Evolutionary conservation across 1,140 invertebrate species (phyloP), one percentile per base, ranked within the genome.

Genomic region (Drosophila littoralis): DNA sequence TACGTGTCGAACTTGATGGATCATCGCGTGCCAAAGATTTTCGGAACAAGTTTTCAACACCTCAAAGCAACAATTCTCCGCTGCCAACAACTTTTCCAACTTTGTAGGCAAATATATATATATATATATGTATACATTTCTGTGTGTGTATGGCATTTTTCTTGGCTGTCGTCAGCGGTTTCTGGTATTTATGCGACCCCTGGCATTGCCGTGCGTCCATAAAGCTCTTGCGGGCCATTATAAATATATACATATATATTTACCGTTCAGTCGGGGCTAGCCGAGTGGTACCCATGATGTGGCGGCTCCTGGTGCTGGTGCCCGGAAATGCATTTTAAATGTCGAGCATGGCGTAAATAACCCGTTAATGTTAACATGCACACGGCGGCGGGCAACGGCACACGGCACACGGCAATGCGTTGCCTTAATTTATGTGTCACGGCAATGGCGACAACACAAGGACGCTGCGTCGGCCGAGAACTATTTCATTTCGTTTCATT

Each of bases 281-380:
- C 55, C 38, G 32, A 22, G 52, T 8, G 55, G 40, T 17, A 54
- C 33, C 51, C 51, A 6, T 40, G 40, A 6, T n/a, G 40, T 10
- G 38, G 9, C 13, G 35, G 40, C 6, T 10, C 10, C 36, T 32
- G 35, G 42, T 22, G 2, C 12, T 15, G 59, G n/a, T 52, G 60
- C 76, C 22, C 73, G 75, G 69, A 88, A 86, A 86, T 86, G 82
- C 82, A 86, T 86, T 86, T 88, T 88, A 86, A 86, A 86, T 86
- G 83, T 88, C 73, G 75, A 61, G 67, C 68, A 42, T 63, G 79
- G 72, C 83, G 86, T 86, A 86, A 86, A 86, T 86, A 86, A 86
- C 77, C 60, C 82, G 83, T 86, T 86, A 86, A 86, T 82, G 84
- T 88, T 86, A 76, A 79, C 76, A 79, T 69, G 76, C 72, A 55